phyloP scores from a whole-genome alignment of 2,113 vertebrate species.

The Chlorocebus sabaeus region DNA sequence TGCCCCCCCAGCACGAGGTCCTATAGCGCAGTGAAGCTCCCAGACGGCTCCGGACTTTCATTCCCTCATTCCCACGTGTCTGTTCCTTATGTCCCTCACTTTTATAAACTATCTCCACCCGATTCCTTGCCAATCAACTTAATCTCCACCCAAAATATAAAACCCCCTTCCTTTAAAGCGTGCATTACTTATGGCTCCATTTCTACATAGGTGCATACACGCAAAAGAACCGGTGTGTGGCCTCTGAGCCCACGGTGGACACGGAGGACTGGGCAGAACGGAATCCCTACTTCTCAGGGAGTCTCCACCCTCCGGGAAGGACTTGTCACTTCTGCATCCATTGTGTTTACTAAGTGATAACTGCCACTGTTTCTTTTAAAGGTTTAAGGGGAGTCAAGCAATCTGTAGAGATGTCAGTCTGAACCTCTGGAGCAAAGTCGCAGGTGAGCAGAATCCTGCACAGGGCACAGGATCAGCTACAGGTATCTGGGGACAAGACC shows the following conservation, averaged over 20 bases:
- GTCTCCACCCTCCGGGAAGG: too few species aligned
- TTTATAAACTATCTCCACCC: not conserved
- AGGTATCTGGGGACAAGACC: not conserved
- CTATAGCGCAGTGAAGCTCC: too few species aligned
- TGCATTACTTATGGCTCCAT: not conserved
- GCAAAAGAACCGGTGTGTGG: too few species aligned
- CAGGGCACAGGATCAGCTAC: rapidly evolving
- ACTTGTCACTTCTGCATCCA: not conserved
- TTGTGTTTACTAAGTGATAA: not conserved
- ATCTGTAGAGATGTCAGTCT: too few species aligned
- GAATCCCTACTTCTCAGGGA: too few species aligned
- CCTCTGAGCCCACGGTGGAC: not conserved
- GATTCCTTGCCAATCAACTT: not conserved
- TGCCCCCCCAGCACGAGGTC: not conserved
- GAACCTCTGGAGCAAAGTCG: not conserved
- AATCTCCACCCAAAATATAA: not conserved
- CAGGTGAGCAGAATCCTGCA: rapidly evolving
- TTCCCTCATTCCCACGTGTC: rapidly evolving
- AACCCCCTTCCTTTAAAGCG: too few species aligned
- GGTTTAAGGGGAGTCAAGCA: not conserved
- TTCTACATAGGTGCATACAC: rapidly evolving
- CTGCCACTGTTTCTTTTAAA: not conserved
- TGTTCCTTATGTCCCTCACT: not conserved
- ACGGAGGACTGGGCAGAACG: not conserved
- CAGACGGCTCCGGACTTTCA: too few species aligned